A percentile compares a stretch with the other conserved stretches of the same genome.
Conservation (phyloP, 1,140 invertebrate species). For the Halesus radiatus region DNA sequence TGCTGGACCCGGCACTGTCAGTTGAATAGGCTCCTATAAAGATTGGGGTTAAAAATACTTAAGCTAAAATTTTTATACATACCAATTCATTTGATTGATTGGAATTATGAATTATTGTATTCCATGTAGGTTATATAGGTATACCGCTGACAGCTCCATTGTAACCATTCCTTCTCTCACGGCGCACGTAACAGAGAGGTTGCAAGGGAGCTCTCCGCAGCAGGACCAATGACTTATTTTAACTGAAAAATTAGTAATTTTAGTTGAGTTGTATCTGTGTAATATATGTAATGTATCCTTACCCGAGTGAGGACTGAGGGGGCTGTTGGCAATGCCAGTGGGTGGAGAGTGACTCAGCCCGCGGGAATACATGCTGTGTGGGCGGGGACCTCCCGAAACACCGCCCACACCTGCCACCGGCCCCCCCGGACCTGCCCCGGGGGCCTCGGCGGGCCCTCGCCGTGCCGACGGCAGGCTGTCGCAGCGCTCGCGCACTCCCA, state of each 20-base stretch:
- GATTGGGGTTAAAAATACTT: not conserved
- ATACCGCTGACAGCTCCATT: no score
- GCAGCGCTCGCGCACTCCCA: conserved; percentile 75
- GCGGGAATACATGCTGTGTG: conserved; percentile 71
- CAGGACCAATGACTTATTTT: no score
- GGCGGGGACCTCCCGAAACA: conserved; percentile 61
- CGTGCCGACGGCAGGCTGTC: conserved; percentile 80
- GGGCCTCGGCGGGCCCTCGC: not conserved
- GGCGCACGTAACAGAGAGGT: no score
- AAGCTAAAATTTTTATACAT: no score
- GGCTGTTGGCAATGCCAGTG: conserved; percentile 69
- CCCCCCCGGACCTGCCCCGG: conserved; percentile 10
- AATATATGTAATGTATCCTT: no score
- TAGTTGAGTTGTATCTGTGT: no score
- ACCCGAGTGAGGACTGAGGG: conserved; percentile 71
- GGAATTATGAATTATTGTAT: no score
- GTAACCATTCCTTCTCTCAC: no score
- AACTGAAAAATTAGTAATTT: no score
- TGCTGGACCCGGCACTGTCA: conserved; percentile 79
- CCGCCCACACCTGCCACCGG: conserved; percentile 54
- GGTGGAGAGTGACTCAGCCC: conserved; percentile 75
- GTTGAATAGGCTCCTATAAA: conserved; percentile 67
- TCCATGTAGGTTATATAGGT: no score
- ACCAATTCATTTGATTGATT: no score
- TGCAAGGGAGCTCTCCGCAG: no score